Conservation (phyloP, 2,113 vertebrate genomes). For the Clinocottus analis region DNA sequence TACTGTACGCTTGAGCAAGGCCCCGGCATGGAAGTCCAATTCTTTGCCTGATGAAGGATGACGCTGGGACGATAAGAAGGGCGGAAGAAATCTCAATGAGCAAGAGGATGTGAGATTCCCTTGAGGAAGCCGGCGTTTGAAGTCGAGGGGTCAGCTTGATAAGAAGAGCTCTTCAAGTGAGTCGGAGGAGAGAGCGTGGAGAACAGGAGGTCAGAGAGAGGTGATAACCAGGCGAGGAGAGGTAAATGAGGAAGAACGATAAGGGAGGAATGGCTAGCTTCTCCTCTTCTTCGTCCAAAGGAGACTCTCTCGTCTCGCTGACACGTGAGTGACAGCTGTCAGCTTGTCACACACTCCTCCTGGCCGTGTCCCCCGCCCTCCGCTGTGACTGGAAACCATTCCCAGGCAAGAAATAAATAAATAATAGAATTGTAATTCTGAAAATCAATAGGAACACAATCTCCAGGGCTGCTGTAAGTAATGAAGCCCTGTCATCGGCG, state of each 20-base stretch:
- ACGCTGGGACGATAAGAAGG: conserved; percentile 30
- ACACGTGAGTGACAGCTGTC: conserved; percentile 71
- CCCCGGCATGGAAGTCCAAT: conserved; percentile 45
- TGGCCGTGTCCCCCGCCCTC: conserved; percentile 29
- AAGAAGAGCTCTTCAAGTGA: conserved; percentile 55
- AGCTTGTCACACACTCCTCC: conserved; percentile 9
- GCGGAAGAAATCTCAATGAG: conserved; percentile 27
- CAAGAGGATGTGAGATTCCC: conserved; percentile 28
- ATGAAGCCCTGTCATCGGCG: conserved; percentile 66
- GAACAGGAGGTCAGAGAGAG: conserved; percentile 48
- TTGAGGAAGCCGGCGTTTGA: conserved; percentile 16
- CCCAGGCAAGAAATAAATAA: conserved; percentile 2
- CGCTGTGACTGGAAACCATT: conserved; percentile 29
- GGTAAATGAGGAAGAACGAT: conserved; percentile 47
- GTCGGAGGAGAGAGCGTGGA: conserved; percentile 26
- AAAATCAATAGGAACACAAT: conserved; percentile 73
- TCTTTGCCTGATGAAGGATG: conserved; percentile 21
- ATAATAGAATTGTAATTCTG: conserved; percentile 60
- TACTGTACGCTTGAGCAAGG: conserved; percentile 40
- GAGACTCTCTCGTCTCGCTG: conserved; percentile 47
- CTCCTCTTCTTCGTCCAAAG: not conserved
- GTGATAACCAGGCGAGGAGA: conserved; percentile 50
- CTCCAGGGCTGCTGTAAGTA: conserved; percentile 57
- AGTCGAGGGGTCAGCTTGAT: conserved; percentile 58
- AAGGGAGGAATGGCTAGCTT: conserved; percentile 29